Base-by-base conservation (phyloP, 2,888 invertebrate species). In the Myopa tessellatipennis region DNA sequence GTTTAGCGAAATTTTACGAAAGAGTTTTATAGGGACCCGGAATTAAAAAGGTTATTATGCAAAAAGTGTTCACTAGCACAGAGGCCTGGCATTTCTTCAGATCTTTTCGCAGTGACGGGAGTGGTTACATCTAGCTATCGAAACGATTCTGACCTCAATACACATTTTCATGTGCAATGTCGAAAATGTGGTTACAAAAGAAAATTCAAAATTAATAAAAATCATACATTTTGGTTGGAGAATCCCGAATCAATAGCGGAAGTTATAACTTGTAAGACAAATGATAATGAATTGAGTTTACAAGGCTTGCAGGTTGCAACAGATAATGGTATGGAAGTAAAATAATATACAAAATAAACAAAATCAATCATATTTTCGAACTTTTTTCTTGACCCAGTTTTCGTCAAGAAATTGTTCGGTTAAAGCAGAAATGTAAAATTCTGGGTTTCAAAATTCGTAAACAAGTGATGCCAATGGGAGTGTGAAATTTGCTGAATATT, bases 221-320 rank as follows among this genome's bases (percentile, higher is more conserved):
- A 85, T 0, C 85, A 86, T 75, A 85, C 85, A 52, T 85, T 88
- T 79, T 90, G 90, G 89, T 58, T 86, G 0, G 89, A 89, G 76
- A 85, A 86, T 68, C 74, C 83, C 0, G 82, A 85, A n/a, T 85
- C 88, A 0, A 78, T 88, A 10, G 84, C 82, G 2, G 84, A 86
- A 65, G 80, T 77, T 18, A 67, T 38, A 7, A 38, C 12, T 68
- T 68, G n/a, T 16, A 18, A 40, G 10, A 12, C n/a, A 4, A 34
- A 38, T 4, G 14, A 16, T 14, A 65, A 38, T 5, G 38, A 38
- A 65, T 65, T n/a, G 10, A 45, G 10, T 45, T 45, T 45, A 6
- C 10, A 45, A 8, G 10, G 45, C 10, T 45, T 6, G 7, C 6
- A 65, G 6, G 14, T 65, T 38, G 65, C 6, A 65, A 0, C 10